Evolutionary conservation across 2,888 invertebrate species (phyloP), one percentile per base, ranked within the genome.

Genomic region (Sminthurides aquaticus): DNA sequence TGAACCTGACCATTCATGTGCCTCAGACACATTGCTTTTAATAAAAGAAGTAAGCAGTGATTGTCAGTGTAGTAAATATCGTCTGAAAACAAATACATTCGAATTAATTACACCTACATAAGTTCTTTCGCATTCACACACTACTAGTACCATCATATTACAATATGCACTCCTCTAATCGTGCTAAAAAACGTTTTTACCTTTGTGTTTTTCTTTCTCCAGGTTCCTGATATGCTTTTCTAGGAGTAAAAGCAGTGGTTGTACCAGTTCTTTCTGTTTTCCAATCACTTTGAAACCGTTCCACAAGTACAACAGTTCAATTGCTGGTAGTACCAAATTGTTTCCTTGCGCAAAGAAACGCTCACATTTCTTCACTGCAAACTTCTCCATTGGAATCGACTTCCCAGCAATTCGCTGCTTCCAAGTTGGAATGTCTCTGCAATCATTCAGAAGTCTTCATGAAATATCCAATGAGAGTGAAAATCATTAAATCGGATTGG

Each of bases 301-400:
- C 95, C 95, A 96, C 5, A 95, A 82, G 77, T 90, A 95, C 78
- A 96, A 84, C 67, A 96, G 82, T 79, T 97, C 97, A 70, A 91
- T 81, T 24, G 87, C 87, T 1, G 97, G 95, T 73, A 96, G 81
- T 3, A 89, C 79, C 26, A 98, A 82, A 49, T 81, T 82, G 60
- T 86, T 83, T 60, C 86, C 84, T 78, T 94, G 92, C 48, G 83
- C 83, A 68, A 85, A 83, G 79, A 86, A 96, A 60, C 93, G 84
- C 71, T 86, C 85, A 55, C 91, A 85, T 74, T 92, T 91, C 76
- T 87, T 88, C n/a, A 91, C 85, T 56, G 90, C 89, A 80, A 96
- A 97, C 79, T 98, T 98, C 79, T 98, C 97, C 86, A 96, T 89
- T 1, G 98, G 97, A 70, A 98, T 80, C 0, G 96, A 96, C 80